These are phyloP conservation scores for Betta splendens DNA, from an alignment of 2,797 vertebrate species.

Conservation along the genomic window DNA sequence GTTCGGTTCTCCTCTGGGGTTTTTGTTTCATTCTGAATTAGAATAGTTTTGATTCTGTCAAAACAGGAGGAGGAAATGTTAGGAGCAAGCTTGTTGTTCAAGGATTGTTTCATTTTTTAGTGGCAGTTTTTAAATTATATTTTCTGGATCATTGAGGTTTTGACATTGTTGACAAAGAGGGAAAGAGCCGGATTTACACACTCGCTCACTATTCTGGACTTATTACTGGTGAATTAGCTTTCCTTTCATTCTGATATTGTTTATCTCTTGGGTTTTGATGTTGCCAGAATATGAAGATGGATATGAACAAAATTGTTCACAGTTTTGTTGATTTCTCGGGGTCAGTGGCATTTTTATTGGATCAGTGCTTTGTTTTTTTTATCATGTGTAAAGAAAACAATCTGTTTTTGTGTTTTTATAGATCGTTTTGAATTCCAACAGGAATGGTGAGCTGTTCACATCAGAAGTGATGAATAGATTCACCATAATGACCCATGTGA, in stretches of 20 bases:
- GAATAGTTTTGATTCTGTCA: background rate
- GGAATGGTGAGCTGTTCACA: conserved; percentile 16
- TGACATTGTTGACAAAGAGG: background rate
- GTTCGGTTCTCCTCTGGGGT: background rate
- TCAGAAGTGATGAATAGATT: conserved; percentile 45
- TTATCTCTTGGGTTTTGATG: background rate
- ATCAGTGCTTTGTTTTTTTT: background rate
- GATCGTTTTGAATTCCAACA: conserved; percentile 16
- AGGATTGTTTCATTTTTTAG: background rate
- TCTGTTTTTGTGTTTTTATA: background rate
- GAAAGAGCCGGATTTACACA: background rate
- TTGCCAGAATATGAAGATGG: background rate
- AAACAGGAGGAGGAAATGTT: background rate
- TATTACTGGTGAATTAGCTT: background rate
- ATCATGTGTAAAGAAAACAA: background rate
- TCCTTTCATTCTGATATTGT: conserved; percentile 1
- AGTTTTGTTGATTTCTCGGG: background rate
- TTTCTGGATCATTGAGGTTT: background rate
- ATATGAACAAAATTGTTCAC: background rate
- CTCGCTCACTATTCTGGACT: background rate
- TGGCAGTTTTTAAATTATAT: background rate
- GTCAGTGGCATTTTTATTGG: background rate
- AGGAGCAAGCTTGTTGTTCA: background rate
- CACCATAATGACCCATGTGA: conserved; percentile 64
- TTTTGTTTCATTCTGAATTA: background rate